A percentile compares a stretch with the other conserved stretches of the same genome.
Evolutionary conservation across 2,797 vertebrate species (phyloP).

Genomic region (Neoniphon sammara): DNA sequence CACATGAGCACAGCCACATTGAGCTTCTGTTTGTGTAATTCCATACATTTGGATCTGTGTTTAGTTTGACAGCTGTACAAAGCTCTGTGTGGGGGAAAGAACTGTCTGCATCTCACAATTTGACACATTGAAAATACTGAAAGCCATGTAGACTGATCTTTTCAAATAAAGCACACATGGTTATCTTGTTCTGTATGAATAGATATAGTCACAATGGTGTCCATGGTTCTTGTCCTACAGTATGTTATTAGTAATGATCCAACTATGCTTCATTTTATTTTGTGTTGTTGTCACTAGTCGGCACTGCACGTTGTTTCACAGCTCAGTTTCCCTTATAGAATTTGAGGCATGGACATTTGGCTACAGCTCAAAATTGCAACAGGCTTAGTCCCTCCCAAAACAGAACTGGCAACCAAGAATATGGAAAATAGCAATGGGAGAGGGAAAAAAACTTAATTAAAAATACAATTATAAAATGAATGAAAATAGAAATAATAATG

Average conservation of each 20-base stretch:
- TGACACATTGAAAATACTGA: background rate
- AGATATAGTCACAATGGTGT: background rate
- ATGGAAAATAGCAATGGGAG: constrained; percentile 48
- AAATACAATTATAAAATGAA: too few species aligned
- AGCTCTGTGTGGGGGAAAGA: background rate
- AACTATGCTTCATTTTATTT: constrained; percentile 20
- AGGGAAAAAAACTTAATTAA: background rate
- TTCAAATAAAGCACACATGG: constrained; percentile 26
- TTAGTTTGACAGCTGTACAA: background rate
- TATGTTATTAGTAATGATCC: background rate
- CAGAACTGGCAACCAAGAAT: constrained; percentile 59
- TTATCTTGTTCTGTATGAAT: background rate
- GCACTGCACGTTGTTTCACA: constrained; percentile 35
- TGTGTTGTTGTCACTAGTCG: constrained; percentile 40
- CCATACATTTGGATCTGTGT: background rate
- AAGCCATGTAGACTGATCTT: background rate
- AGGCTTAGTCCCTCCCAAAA: constrained; percentile 61
- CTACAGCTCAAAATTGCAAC: constrained; percentile 47
- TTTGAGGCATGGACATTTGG: constrained; percentile 39
- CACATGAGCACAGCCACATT: background rate
- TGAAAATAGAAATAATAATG: background rate
- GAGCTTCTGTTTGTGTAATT: background rate
- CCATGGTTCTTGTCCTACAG: background rate
- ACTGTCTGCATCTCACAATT: background rate
- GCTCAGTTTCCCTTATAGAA: constrained; percentile 27